A percentile compares a stretch with the other conserved stretches of the same genome.
These are phyloP conservation scores for Acanthosepion pharaonis DNA, from an alignment of 2,888 invertebrate species.

Conservation along the genomic window DNA sequence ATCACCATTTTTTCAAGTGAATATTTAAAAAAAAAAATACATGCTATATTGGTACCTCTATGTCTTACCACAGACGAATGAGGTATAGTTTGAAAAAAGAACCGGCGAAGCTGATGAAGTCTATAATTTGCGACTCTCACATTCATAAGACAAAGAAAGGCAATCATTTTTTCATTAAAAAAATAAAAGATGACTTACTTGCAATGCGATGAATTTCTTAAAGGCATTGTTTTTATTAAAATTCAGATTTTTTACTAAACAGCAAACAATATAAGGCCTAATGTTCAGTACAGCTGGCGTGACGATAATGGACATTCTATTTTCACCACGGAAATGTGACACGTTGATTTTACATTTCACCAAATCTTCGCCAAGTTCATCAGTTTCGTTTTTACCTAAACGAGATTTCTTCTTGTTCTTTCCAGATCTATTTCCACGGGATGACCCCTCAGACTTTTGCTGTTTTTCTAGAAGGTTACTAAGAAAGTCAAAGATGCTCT, in stretches of 20 bases:
- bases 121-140: no score
- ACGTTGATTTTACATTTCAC: conserved; percentile 74
- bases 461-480: conserved; percentile 74
- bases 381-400: conserved; percentile 54
- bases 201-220: conserved; percentile 85
- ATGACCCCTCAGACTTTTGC: conserved; percentile 55
- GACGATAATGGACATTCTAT: conserved; percentile 62
- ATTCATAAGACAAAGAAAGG: no score
- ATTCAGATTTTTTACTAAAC: conserved; percentile 81
- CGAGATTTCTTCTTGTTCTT: conserved; percentile 63
- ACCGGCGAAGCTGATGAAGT: no score
- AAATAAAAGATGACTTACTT: conserved; percentile 65
- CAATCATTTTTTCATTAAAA: neutral
- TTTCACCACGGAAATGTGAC: conserved; percentile 71
- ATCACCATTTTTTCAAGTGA: no score
- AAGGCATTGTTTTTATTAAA: conserved; percentile 78
- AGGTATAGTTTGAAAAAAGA: no score
- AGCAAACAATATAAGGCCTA: conserved; percentile 84
- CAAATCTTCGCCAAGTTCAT: conserved; percentile 69
- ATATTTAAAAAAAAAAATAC: no score
- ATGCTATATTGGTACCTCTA: no score
- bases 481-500: conserved; percentile 84
- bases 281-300: conserved; percentile 77
- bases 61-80: no score
- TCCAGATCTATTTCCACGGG: conserved; percentile 52